Evolutionary conservation across 2,113 vertebrate genomes (phyloP).

Genomic region (Grus americana): DNA sequence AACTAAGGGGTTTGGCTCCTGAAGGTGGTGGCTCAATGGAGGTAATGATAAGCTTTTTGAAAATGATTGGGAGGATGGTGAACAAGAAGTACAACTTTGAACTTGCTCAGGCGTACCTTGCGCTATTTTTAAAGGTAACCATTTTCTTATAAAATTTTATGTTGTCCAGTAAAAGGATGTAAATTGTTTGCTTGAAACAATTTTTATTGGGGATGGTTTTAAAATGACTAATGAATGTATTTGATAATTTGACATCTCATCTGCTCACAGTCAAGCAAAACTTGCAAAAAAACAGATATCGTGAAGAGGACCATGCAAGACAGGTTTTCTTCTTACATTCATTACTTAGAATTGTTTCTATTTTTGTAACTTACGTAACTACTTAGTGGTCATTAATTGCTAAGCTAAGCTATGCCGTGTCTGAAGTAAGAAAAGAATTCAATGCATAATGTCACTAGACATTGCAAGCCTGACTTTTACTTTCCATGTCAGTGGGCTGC

Average conservation of each 20-base stretch:
- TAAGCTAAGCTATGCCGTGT: neutral
- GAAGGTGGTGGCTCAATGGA: constrained; percentile 82
- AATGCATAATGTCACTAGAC: too few species aligned
- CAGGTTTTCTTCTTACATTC: neutral
- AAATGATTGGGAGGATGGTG: constrained; percentile 86
- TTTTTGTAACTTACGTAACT: neutral
- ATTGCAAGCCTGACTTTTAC: neutral
- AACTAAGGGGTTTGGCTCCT: constrained; percentile 82
- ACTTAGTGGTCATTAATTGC: neutral
- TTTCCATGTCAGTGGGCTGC: neutral
- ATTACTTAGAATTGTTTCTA: neutral
- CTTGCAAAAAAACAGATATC: neutral
- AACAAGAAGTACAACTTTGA: constrained; percentile 87
- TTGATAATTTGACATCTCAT: neutral
- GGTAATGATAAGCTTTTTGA: constrained; percentile 86
- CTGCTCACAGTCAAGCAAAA: neutral
- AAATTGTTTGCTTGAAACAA: neutral
- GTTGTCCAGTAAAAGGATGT: neutral
- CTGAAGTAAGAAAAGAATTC: neutral
- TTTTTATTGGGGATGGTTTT: neutral
- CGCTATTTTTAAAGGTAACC: constrained; percentile 90
- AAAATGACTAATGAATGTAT: neutral
- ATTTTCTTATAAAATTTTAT: neutral
- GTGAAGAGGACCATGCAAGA: neutral
- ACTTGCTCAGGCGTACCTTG: constrained; percentile 91